Conservation (phyloP, 2,113 vertebrate species). For the Ivindomyrus marchei region DNA sequence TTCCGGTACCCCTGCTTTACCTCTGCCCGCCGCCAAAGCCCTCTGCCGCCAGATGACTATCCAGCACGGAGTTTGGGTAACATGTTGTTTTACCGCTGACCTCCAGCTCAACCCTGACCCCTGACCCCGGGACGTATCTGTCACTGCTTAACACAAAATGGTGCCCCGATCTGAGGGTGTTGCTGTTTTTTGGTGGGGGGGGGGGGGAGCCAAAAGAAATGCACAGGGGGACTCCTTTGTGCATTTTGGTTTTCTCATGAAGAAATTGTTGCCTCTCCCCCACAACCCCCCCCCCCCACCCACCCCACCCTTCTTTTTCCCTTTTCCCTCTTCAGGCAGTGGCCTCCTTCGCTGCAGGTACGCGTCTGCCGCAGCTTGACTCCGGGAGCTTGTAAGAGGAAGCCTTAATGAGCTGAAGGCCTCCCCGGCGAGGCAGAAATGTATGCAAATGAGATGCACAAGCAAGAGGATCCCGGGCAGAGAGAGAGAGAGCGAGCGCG, state of each 20-base stretch:
- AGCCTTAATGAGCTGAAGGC: constrained; percentile 87
- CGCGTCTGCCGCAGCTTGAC: constrained; percentile 81
- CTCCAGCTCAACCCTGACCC: constrained; percentile 97
- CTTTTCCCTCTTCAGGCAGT: constrained; percentile 54
- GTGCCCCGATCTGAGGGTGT: constrained; percentile 80
- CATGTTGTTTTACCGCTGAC: constrained; percentile 97
- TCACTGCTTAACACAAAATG: constrained; percentile 99
- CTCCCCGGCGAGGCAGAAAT: constrained; percentile 85
- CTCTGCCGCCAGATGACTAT: constrained; percentile 72
- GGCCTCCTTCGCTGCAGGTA: constrained; percentile 85
- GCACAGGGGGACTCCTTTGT: constrained; percentile 73
- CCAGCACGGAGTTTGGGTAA: constrained; percentile 77
- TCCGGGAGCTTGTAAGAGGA: constrained; percentile 78
- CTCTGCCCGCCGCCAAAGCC: background rate
- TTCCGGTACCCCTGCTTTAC: constrained; percentile 33
- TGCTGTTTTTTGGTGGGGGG: background rate
- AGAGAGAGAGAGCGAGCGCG: constrained; percentile 61
- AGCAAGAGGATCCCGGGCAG: constrained; percentile 76
- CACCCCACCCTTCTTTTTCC: constrained; percentile 43
- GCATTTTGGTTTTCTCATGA: constrained; percentile 61
- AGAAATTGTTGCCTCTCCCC: constrained; percentile 66
- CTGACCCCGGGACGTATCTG: constrained; percentile 85
- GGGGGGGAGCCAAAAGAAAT: constrained; percentile 56
- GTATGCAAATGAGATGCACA: constrained; percentile 98
- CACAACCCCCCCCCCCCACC: too few relatives aligned